phyloP scores from a whole-genome alignment of 2,888 invertebrate species.

The Seira musarum region DNA sequence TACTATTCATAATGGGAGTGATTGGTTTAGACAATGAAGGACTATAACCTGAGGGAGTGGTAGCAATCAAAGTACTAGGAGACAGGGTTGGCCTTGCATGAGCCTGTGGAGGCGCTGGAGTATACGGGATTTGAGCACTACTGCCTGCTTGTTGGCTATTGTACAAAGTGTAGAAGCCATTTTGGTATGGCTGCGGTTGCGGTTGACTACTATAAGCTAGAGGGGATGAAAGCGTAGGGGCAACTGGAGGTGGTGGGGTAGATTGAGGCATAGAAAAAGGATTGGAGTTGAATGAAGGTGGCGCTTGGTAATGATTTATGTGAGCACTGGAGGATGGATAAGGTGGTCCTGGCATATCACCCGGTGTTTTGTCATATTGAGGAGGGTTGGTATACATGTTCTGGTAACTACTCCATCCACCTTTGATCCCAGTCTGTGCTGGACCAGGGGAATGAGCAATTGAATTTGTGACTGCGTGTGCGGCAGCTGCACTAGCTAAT shows the following conservation, averaged over 20 bases:
- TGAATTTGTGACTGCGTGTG: slow-evolving; percentile 61
- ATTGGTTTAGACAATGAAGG: slow-evolving; percentile 55
- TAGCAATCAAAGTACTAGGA: slow-evolving; percentile 50
- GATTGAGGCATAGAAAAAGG: slow-evolving; percentile 29
- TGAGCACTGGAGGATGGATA: slow-evolving; percentile 43
- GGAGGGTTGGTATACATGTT: slow-evolving; percentile 22
- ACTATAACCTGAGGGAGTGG: slow-evolving; percentile 61
- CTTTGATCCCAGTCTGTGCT: slow-evolving; percentile 41
- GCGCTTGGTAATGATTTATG: slow-evolving; percentile 47
- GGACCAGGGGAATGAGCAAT: slow-evolving; percentile 45
- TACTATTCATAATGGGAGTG: not conserved
- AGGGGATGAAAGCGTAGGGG: slow-evolving; percentile 31
- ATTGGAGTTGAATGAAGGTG: slow-evolving; percentile 28
- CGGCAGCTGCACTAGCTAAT: slow-evolving; percentile 57
- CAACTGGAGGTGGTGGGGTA: slow-evolving; percentile 49
- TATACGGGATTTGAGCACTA: slow-evolving; percentile 43
- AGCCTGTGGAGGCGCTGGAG: slow-evolving; percentile 47
- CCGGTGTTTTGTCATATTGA: slow-evolving; percentile 46
- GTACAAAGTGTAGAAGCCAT: slow-evolving; percentile 49
- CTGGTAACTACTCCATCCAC: slow-evolving; percentile 56
- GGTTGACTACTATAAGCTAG: slow-evolving; percentile 19
- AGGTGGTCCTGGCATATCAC: slow-evolving; percentile 57
- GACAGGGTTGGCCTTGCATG: slow-evolving; percentile 48
- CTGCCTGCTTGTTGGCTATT: slow-evolving; percentile 35
- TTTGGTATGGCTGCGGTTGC: slow-evolving; percentile 35